Evolutionary conservation across 2,888 invertebrate species (phyloP).

Genomic region (Cyrtodaria siliqua): DNA sequence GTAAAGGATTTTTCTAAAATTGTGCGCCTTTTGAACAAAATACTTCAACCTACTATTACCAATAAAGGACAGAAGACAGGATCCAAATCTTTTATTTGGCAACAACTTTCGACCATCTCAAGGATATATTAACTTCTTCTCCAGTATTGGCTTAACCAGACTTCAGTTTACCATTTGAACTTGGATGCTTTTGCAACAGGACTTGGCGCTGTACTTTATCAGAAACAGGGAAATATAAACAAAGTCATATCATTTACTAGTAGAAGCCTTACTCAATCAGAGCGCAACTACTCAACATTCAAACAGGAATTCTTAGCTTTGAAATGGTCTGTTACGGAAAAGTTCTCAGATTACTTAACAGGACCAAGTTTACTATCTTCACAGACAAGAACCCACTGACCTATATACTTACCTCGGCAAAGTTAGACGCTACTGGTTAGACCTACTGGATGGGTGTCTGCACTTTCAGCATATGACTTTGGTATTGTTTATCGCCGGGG

Average conservation of each 20-base stretch:
- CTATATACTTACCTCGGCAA: slow-evolving; percentile 4
- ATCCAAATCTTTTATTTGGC: slow-evolving; percentile 31
- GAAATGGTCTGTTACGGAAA: slow-evolving; percentile 14
- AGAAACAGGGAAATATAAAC: no score
- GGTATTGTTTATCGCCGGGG: slow-evolving; percentile 1
- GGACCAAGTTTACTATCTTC: neutral
- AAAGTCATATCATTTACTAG: slow-evolving; percentile 57
- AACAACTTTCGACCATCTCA: slow-evolving; percentile 29
- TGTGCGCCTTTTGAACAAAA: slow-evolving; percentile 47
- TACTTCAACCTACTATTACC: slow-evolving; percentile 25
- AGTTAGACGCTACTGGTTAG: slow-evolving; percentile 13
- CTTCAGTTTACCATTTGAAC: slow-evolving; percentile 43
- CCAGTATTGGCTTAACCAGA: slow-evolving; percentile 49
- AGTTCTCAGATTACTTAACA: slow-evolving; percentile 6
- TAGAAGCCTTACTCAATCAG: neutral
- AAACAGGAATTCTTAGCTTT: slow-evolving; percentile 4
- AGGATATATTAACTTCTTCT: slow-evolving; percentile 35
- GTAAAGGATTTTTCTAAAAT: slow-evolving; percentile 55
- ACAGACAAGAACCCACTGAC: slow-evolving; percentile 19
- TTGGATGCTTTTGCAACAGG: slow-evolving; percentile 42
- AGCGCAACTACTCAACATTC: slow-evolving; percentile 1
- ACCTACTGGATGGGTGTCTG: no score
- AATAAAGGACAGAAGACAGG: slow-evolving; percentile 9
- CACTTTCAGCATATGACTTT: neutral
- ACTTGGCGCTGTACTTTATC: no score